Conservation (phyloP, 2,797 vertebrate genomes). For the Cossypha niveicapilla region DNA sequence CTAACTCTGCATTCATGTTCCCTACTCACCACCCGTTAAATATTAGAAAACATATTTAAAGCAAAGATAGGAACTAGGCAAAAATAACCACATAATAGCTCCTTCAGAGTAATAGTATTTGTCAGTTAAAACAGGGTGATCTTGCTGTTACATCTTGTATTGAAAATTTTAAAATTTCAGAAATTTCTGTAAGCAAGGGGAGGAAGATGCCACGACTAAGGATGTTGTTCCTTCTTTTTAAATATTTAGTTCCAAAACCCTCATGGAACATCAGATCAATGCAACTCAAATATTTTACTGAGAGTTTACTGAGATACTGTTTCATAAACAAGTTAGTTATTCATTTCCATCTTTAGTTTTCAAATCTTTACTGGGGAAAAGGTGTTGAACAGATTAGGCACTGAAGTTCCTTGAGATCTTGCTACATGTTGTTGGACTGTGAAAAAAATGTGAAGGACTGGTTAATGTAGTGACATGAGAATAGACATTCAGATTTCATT, state of each 20-base stretch:
- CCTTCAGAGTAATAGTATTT: neutral
- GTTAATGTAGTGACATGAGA: neutral
- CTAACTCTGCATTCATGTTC: neutral
- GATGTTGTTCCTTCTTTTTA: neutral
- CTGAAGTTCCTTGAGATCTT: neutral
- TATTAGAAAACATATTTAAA: neutral
- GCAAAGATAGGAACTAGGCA: neutral
- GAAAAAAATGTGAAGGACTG: neutral
- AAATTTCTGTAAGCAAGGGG: neutral
- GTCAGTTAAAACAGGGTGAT: neutral
- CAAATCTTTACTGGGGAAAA: neutral
- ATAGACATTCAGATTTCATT: neutral
- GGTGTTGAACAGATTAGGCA: neutral
- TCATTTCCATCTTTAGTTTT: neutral
- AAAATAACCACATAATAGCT: neutral
- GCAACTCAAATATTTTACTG: neutral
- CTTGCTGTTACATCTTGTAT: neutral
- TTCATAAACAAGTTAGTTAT: neutral
- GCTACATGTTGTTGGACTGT: accelerated
- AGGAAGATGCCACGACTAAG: neutral
- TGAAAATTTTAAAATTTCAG: neutral
- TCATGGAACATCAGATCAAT: neutral
- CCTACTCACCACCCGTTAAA: neutral
- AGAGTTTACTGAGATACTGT: neutral
- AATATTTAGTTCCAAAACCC: neutral